These are phyloP conservation scores for Penelope pileata DNA, from an alignment of 2,113 vertebrate genomes.

Conservation along the genomic window DNA sequence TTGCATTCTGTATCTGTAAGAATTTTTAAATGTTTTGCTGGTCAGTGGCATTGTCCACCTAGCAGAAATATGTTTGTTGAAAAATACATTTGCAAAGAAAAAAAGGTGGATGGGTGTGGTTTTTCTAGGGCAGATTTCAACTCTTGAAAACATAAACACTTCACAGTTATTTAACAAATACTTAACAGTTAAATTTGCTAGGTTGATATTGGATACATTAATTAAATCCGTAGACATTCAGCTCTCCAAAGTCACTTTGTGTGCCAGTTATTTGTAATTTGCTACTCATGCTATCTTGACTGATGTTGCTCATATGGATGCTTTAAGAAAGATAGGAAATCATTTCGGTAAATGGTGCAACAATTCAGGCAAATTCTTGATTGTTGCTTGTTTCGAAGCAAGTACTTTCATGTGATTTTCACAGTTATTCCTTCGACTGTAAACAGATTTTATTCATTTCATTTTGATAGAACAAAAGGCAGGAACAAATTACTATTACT, in stretches of 20 bases:
- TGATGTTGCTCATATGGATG: neutral
- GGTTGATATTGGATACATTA: neutral
- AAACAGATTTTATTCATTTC: neutral
- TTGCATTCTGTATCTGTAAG: neutral
- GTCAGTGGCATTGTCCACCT: neutral
- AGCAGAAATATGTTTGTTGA: neutral
- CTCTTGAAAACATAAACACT: neutral
- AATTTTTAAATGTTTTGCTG: neutral
- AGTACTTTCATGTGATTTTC: neutral
- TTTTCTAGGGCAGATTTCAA: neutral
- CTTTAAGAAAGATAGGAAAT: neutral
- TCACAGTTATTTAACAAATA: neutral
- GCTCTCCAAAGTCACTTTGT: neutral
- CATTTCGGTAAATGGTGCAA: neutral
- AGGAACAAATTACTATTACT: neutral
- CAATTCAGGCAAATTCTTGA: neutral
- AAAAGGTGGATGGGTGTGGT: neutral
- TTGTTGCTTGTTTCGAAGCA: neutral
- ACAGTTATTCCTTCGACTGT: neutral
- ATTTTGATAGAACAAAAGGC: neutral
- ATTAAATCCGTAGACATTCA: neutral
- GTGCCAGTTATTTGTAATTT: neutral
- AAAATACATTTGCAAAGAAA: neutral
- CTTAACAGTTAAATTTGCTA: neutral
- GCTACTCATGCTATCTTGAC: neutral